phyloP scores from a whole-genome alignment of 2,113 vertebrate genomes.

The Heterotilapia buettikoferi region DNA sequence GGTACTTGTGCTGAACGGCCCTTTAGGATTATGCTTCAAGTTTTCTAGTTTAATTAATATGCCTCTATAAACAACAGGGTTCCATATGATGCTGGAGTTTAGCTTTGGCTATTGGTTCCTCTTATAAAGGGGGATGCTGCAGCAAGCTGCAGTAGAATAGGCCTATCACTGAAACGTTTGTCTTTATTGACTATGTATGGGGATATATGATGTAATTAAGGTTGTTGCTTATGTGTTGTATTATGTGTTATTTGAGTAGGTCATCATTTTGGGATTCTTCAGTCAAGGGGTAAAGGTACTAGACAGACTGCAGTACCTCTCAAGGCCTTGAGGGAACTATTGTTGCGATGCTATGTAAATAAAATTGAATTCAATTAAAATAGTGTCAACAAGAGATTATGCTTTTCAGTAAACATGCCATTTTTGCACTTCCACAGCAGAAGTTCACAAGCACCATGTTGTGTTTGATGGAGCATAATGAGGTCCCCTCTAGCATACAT shows the following conservation, averaged over 20 bases:
- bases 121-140: background rate
- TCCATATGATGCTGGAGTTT: background rate
- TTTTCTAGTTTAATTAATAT: background rate
- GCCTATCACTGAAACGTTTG: background rate
- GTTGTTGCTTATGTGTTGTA: background rate
- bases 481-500: background rate
- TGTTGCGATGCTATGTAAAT: background rate
- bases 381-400: background rate
- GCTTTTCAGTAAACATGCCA: background rate
- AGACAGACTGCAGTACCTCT: background rate
- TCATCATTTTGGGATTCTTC: background rate
- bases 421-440: background rate
- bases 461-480: background rate
- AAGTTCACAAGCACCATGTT: background rate
- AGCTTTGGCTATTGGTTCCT: background rate
- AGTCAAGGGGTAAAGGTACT: background rate
- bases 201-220: background rate
- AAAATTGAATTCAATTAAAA: background rate
- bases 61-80: background rate
- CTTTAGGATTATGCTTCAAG: background rate
- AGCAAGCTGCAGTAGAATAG: background rate
- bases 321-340: background rate
- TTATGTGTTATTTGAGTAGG: background rate
- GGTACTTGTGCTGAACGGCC: background rate
- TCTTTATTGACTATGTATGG: background rate